Evolutionary conservation across 1,140 invertebrate genomes (phyloP).

Genomic region (Drosophila albomicans): DNA sequence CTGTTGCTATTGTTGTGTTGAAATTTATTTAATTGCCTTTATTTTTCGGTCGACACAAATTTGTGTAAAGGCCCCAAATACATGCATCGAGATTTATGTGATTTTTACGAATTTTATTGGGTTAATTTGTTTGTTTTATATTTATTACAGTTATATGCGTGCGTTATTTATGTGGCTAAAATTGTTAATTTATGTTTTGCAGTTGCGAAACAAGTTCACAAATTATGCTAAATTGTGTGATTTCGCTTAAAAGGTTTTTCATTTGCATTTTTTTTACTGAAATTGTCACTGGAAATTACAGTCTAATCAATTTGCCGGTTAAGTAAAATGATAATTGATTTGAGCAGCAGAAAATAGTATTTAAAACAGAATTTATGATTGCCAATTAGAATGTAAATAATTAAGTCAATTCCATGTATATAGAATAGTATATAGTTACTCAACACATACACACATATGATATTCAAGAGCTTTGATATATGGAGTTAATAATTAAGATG

Average conservation of each 20-base stretch:
- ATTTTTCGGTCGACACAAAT: constrained; percentile 60
- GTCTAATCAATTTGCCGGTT: constrained; percentile 29
- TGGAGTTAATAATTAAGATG: neutral
- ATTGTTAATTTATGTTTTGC: constrained; percentile 63
- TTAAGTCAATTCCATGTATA: constrained; percentile 6
- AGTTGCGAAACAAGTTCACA: constrained; percentile 18
- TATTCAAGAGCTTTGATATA: neutral
- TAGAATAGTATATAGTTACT: neutral
- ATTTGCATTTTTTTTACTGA: constrained; percentile 14
- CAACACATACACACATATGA: neutral
- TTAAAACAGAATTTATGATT: constrained; percentile 10
- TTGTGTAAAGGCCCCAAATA: constrained; percentile 44
- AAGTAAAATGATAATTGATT: constrained; percentile 34
- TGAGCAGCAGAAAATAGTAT: neutral
- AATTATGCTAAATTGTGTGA: constrained; percentile 30
- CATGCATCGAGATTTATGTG: constrained; percentile 54
- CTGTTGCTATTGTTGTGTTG: constrained; percentile 24
- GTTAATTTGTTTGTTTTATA: constrained; percentile 75
- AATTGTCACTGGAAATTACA: constrained; percentile 27
- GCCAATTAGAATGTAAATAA: constrained; percentile 16
- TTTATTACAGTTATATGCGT: constrained; percentile 59
- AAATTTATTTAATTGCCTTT: constrained; percentile 82
- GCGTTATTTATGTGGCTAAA: constrained; percentile 64
- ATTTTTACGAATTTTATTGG: constrained; percentile 76
- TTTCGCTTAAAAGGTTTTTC: constrained; percentile 27